Percentiles rank a stretch among this genome's conserved stretches.
Evolutionary conservation across 2,888 invertebrate species (phyloP).

Genomic region (Drosophila villosipedis): DNA sequence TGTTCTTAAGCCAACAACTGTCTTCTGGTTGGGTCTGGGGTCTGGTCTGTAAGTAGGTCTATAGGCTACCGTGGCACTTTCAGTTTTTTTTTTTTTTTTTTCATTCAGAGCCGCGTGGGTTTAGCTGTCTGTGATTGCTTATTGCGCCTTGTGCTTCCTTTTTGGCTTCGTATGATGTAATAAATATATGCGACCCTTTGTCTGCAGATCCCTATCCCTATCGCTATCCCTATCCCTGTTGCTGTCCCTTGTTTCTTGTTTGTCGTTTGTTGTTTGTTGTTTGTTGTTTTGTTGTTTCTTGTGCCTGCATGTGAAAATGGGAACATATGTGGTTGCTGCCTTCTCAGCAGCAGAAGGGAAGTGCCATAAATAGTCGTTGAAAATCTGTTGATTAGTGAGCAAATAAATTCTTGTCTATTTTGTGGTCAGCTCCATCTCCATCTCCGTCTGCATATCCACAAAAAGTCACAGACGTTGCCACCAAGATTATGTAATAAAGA

Average conservation of each 20-base stretch:
- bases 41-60: slow-evolving; percentile 74
- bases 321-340: slow-evolving; percentile 70
- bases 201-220: slow-evolving; percentile 42
- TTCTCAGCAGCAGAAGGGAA: slow-evolving; percentile 41
- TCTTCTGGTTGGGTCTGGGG: slow-evolving; percentile 27
- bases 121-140: slow-evolving; percentile 50
- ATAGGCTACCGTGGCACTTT: slow-evolving; percentile 81
- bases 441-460: not conserved
- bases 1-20: slow-evolving; percentile 53
- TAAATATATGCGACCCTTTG: slow-evolving; percentile 74
- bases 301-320: slow-evolving; percentile 64
- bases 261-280: not conserved
- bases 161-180: slow-evolving; percentile 68
- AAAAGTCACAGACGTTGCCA: slow-evolving; percentile 2
- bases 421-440: slow-evolving; percentile 55
- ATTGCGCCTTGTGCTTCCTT: slow-evolving; percentile 50
- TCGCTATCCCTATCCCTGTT: slow-evolving; percentile 10
- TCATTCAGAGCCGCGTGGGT: slow-evolving; percentile 27
- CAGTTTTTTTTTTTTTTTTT: slow-evolving; percentile 34
- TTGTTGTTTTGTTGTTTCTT: slow-evolving; percentile 8
- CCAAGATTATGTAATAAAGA: slow-evolving; percentile 65
- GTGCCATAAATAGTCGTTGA: slow-evolving; percentile 70
- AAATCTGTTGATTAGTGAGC: slow-evolving; percentile 76
- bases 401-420: slow-evolving; percentile 66
- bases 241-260: slow-evolving; percentile 8